Evolutionary conservation across 1,140 invertebrate genomes (phyloP).

Genomic region (Psix sp.): DNA sequence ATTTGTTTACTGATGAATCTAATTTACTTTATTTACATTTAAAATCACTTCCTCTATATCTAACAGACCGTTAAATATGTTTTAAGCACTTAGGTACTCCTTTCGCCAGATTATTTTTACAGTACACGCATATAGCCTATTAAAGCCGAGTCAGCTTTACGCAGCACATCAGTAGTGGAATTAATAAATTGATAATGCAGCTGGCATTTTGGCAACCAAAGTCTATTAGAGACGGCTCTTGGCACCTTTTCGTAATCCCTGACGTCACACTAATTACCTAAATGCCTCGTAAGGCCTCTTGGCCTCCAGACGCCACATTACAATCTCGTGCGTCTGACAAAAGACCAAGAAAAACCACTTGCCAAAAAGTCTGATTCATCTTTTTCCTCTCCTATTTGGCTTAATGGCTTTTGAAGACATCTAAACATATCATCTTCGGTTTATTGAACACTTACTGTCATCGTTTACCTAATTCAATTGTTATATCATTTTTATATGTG

Average conservation of each 20-base stretch:
- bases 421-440: constrained; percentile 12
- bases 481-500: background rate
- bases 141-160: constrained; percentile 21
- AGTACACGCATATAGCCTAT: constrained; percentile 18
- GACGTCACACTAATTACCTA: constrained; percentile 62
- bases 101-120: constrained; percentile 44
- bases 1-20: too few relatives aligned
- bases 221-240: constrained; percentile 59
- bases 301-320: constrained; percentile 50
- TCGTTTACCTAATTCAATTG: background rate
- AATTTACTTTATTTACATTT: too few relatives aligned
- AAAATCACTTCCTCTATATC: constrained; percentile 1
- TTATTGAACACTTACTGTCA: background rate
- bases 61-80: background rate
- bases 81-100: constrained; percentile 2
- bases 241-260: constrained; percentile 56
- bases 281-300: constrained; percentile 49
- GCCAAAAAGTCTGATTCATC: constrained; percentile 40
- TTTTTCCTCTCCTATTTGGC: constrained; percentile 10
- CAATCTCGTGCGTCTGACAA: constrained; percentile 34
- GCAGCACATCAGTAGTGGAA: constrained; percentile 31
- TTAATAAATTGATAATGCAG: constrained; percentile 63
- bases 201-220: constrained; percentile 59
- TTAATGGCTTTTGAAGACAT: constrained; percentile 10
- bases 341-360: constrained; percentile 46